Evolutionary conservation across 2,888 invertebrate genomes (phyloP).

Genomic region (Andrena bucephala): DNA sequence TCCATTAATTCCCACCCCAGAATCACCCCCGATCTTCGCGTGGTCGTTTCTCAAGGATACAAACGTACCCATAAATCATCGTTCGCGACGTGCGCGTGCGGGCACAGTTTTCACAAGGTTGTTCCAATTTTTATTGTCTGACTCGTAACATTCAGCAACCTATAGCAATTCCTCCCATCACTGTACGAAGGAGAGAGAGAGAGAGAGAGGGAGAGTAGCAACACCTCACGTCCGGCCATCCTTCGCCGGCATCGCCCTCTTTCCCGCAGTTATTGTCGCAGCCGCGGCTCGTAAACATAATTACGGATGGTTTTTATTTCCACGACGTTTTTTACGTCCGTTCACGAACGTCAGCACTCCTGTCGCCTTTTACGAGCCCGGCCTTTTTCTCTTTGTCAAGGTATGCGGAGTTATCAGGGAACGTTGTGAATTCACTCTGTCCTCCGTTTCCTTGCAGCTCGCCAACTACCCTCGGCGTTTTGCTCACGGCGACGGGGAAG

Average conservation of each 20-base stretch:
- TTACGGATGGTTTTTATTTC: constrained; percentile 74
- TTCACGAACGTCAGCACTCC: constrained; percentile 62
- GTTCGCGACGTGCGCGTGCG: not conserved
- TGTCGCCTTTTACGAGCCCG: constrained; percentile 77
- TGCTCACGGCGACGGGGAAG: not conserved
- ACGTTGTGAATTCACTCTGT: not conserved
- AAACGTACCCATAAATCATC: constrained; percentile 35
- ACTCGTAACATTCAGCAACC: constrained; percentile 10
- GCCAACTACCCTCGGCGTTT: not conserved
- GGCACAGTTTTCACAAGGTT: constrained; percentile 23
- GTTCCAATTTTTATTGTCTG: constrained; percentile 53
- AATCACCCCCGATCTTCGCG: constrained; percentile 27
- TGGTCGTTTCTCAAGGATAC: constrained; percentile 11
- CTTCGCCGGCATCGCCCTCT: constrained; percentile 52
- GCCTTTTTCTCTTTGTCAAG: constrained; percentile 73
- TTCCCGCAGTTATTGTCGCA: constrained; percentile 76
- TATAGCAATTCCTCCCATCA: constrained; percentile 1
- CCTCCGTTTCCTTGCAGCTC: not conserved
- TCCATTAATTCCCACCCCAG: constrained; percentile 31
- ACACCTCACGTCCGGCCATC: constrained; percentile 42
- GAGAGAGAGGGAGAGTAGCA: constrained; percentile 7
- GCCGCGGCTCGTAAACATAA: constrained; percentile 79
- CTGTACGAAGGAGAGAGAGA: constrained; percentile 1
- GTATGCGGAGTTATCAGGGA: constrained; percentile 75
- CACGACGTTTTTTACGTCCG: constrained; percentile 52